phyloP scores from a whole-genome alignment of 2,797 vertebrate species.

The Hirundo rustica region DNA sequence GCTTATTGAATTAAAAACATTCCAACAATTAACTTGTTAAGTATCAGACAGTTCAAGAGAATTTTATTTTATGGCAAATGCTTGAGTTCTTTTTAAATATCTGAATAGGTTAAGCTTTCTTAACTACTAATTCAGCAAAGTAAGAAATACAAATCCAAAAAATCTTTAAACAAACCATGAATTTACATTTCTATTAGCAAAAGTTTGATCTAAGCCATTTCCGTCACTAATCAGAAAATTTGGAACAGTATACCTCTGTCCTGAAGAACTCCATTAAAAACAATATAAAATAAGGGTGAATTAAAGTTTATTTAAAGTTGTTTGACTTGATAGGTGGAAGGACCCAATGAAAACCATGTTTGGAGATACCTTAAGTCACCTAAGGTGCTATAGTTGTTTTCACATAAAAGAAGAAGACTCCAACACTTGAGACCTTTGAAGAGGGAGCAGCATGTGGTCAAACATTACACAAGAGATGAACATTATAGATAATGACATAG shows the following conservation, averaged over 20 bases:
- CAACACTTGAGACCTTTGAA: not conserved
- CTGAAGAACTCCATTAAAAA: not conserved
- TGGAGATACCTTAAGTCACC: not conserved
- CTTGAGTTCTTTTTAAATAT: not conserved
- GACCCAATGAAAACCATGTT: not conserved
- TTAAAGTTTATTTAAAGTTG: not conserved
- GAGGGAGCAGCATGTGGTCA: not conserved
- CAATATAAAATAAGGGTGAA: not conserved
- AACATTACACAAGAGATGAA: not conserved
- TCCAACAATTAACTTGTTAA: not conserved
- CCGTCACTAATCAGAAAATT: rapidly evolving
- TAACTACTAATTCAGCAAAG: not conserved
- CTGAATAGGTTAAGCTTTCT: not conserved
- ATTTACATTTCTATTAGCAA: not conserved
- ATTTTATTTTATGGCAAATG: not conserved
- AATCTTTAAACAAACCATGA: not conserved
- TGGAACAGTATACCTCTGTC: not conserved
- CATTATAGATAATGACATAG: not conserved
- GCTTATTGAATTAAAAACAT: no score
- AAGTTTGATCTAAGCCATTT: not conserved
- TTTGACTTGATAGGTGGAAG: not conserved
- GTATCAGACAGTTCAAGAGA: not conserved
- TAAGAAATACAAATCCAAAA: not conserved
- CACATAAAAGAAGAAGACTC: not conserved
- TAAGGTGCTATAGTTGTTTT: not conserved